Base-by-base conservation (phyloP, 2,113 vertebrate genomes). In the Tretioscincus oriximinensis region DNA sequence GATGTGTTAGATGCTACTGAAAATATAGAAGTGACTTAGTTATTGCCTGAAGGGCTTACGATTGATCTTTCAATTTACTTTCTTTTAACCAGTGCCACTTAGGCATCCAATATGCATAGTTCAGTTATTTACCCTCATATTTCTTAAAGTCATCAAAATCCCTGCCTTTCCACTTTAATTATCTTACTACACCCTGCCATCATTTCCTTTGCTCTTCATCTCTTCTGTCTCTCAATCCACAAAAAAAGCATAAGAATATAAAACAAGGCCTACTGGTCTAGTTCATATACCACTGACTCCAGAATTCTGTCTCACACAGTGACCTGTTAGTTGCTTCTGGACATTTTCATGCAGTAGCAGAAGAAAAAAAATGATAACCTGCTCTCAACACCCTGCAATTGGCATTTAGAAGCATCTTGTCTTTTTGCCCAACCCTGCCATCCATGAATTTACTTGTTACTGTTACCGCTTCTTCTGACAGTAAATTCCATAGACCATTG, bases 51-150 rank as follows among this genome's bases (percentile, higher is more conserved):
- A 81, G 73, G 73, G 80, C 41, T 81, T 63, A 29, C 26, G 20
- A 81, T 70, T 81, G 80, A 81, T 81, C 80, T 81, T 81, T 81
- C 80, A 61, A 81, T 81, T 81, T 76, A 76, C 65, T 69, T 76
- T 76, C 65, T 12, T 75, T 75, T 76, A 81, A 81, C 31, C 54
- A 70, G 51, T 76, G 51, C 73, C 65, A 61, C 51, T 76, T 76
- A 76, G 2, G n/a, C 51, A 68, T 24, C 65, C 21, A 29, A 76
- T 64, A 81, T 61, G 12, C 54, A 51, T 72, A 35, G 68, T 63
- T 72, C 68, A 77, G 49, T n/a, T 75, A 64, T 41, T 68, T 9
- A 18, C 51, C 63, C 63, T 61, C 76, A 18, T 28, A 63, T 61
- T 76, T 49, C 65, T 75, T 61, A 26, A 35, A 41, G 9, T 29